Conservation (phyloP, 1,140 invertebrate genomes). For the Drosophila sulfurigaster region DNA sequence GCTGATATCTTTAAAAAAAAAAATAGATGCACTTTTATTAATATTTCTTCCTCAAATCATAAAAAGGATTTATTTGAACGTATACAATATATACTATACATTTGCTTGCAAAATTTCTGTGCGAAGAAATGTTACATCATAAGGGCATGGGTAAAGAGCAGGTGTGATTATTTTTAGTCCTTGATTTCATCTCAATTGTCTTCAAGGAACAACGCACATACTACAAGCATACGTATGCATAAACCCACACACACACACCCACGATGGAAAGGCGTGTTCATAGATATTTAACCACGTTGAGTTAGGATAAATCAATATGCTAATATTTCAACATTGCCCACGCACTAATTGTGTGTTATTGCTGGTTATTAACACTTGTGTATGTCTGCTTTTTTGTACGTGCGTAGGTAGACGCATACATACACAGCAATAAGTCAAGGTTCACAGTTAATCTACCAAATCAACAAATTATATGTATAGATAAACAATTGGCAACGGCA, state of each 20-base stretch:
- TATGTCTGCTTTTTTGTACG: conserved; percentile 11
- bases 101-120: not conserved
- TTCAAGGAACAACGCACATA: not conserved
- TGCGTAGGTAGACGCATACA: conserved; percentile 8
- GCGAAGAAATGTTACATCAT: conserved; percentile 2
- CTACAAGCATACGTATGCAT: too few species aligned
- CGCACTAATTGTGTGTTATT: conserved; percentile 1
- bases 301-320: not conserved
- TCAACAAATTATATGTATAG: too few species aligned
- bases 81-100: too few species aligned
- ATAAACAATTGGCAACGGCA: too few species aligned
- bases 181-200: not conserved
- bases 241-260: too few species aligned
- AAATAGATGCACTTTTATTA: not conserved
- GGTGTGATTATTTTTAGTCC: not conserved
- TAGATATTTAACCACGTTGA: not conserved
- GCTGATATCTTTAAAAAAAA: not conserved
- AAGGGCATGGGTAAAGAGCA: not conserved
- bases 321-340: not conserved
- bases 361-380: conserved; percentile 4
- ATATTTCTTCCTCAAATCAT: too few species aligned
- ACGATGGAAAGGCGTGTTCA: too few species aligned
- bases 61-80: too few species aligned
- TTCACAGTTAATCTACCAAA: not conserved
- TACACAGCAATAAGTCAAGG: not conserved